Evolutionary conservation across 2,797 vertebrate species (phyloP).

Genomic region (Semaprochilodus insignis): DNA sequence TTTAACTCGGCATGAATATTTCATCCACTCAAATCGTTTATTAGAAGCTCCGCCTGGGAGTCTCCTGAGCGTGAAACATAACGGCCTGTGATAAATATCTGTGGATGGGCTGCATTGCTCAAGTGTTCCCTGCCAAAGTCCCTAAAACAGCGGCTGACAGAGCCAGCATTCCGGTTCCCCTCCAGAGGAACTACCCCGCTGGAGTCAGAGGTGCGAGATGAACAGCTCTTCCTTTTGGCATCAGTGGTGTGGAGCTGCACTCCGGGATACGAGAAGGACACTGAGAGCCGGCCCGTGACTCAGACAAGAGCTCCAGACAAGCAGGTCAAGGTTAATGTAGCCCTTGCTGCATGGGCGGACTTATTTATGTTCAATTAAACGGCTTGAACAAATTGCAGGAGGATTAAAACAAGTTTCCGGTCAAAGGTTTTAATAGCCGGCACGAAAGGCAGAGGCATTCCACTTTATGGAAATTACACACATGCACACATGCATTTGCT

Average conservation of each 20-base stretch:
- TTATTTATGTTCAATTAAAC: slow-evolving; percentile 73
- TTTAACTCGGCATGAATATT: slow-evolving; percentile 80
- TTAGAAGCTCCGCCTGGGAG: slow-evolving; percentile 71
- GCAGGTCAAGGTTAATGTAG: slow-evolving; percentile 70
- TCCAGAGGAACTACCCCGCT: neutral
- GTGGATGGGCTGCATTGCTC: slow-evolving; percentile 53
- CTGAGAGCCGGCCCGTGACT: slow-evolving; percentile 60
- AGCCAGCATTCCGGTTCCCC: slow-evolving; percentile 15
- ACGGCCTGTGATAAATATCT: slow-evolving; percentile 72
- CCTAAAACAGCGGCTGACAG: slow-evolving; percentile 39
- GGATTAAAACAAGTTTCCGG: slow-evolving; percentile 62
- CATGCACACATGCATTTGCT: slow-evolving; percentile 39
- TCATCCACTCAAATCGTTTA: slow-evolving; percentile 74
- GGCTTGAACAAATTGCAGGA: slow-evolving; percentile 60
- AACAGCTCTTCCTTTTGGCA: slow-evolving; percentile 60
- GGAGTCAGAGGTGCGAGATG: slow-evolving; percentile 34
- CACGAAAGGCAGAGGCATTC: slow-evolving; percentile 52
- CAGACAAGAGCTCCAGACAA: slow-evolving; percentile 59
- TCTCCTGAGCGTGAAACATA: slow-evolving; percentile 71
- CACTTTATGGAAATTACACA: slow-evolving; percentile 55
- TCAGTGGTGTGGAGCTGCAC: slow-evolving; percentile 53
- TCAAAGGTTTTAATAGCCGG: slow-evolving; percentile 64
- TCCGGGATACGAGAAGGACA: slow-evolving; percentile 50
- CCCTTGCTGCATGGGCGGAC: slow-evolving; percentile 46
- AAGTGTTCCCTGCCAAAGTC: slow-evolving; percentile 58